Conservation (phyloP, 2,888 invertebrate genomes). For the Amiota mariae region DNA sequence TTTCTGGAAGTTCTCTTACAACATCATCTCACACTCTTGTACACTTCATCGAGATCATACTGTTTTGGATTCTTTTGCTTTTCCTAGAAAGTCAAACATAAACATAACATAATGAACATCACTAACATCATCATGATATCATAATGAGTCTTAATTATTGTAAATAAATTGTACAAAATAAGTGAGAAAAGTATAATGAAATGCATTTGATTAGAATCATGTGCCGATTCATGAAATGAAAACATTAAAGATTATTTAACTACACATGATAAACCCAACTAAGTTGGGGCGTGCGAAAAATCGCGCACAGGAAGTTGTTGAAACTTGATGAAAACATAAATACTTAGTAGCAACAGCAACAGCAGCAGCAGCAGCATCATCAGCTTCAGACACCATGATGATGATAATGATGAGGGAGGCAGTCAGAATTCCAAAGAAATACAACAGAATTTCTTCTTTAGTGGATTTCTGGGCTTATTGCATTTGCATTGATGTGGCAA, state of each 20-base stretch:
- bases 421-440: slow-evolving; percentile 17
- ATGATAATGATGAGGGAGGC: no score
- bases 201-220: slow-evolving; percentile 44
- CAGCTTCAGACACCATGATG: background rate
- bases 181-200: slow-evolving; percentile 12
- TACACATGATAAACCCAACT: slow-evolving; percentile 4
- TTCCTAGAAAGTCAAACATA: no score
- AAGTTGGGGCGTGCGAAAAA: slow-evolving; percentile 36
- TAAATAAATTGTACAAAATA: slow-evolving; percentile 50
- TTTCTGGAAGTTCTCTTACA: no score
- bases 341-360: slow-evolving; percentile 14
- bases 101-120: no score
- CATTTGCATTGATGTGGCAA: slow-evolving; percentile 31
- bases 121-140: slow-evolving; percentile 34
- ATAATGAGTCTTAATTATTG: slow-evolving; percentile 52
- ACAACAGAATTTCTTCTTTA: background rate
- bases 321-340: slow-evolving; percentile 24
- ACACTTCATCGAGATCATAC: no score
- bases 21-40: no score
- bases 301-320: slow-evolving; percentile 44
- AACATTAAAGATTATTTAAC: slow-evolving; percentile 6
- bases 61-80: no score
- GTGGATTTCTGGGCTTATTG: slow-evolving; percentile 5
- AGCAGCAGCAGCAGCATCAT: slow-evolving; percentile 17
- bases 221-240: background rate